Evolutionary conservation across 92 coral and sea anemone genomes (phyloP).

Genomic region (Nematostella vectensis): DNA sequence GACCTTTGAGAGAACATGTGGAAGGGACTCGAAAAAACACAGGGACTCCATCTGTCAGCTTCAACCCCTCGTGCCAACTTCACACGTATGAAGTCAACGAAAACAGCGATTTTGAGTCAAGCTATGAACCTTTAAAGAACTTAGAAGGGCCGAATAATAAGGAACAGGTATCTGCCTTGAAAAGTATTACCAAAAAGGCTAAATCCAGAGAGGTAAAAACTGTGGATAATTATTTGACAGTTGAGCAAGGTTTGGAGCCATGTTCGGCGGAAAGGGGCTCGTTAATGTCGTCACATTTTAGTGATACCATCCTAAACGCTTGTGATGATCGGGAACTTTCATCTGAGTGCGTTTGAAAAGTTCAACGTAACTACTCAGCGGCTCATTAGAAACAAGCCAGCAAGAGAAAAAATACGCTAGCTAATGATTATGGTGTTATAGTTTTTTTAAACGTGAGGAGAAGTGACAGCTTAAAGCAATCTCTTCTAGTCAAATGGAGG

Average conservation of each 20-base stretch:
- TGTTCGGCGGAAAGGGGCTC: constrained; percentile 24
- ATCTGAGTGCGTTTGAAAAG: constrained; percentile 3
- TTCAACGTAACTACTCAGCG: no score
- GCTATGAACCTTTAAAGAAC: background rate
- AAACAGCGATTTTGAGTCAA: background rate
- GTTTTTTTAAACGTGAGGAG: no score
- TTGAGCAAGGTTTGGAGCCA: no score
- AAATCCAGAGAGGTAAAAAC: no score
- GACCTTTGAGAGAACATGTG: constrained; percentile 5
- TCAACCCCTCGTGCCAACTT: constrained; percentile 24
- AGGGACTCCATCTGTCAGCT: constrained; percentile 14
- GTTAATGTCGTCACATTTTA: constrained; percentile 31
- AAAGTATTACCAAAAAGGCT: no score
- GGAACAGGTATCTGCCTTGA: no score
- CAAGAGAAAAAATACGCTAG: no score
- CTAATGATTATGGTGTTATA: no score
- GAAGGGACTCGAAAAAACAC: constrained; percentile 14
- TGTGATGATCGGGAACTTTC: constrained; percentile 10
- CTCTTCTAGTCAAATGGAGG: no score
- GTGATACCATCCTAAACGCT: constrained; percentile 29
- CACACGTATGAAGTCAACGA: constrained; percentile 19
- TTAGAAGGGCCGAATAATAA: background rate
- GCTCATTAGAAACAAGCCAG: no score
- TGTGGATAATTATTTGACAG: no score
- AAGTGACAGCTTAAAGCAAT: no score